Base-by-base conservation (phyloP, 2,797 vertebrate species). In the Fratercula arctica region DNA sequence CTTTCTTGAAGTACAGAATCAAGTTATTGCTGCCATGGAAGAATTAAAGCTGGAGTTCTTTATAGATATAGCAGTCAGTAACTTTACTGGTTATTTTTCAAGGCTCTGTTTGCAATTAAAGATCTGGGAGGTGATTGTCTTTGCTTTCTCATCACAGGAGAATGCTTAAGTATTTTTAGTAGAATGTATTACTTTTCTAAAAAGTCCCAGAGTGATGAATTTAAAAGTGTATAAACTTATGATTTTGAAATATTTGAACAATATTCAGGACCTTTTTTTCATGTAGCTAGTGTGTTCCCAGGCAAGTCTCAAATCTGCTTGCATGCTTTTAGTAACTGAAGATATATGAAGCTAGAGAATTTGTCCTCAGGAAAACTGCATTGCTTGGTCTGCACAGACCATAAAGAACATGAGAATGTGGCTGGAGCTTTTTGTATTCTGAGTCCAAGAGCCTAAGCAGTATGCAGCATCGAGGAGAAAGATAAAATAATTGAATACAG, bases 371-470 rank as follows among this genome's bases (percentile, higher is more conserved):
- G 70, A 84, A 95, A 85, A 68, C n/a, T 78, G 50, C 9, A 1
- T n/a, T 84, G 86, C 63, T 78, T 39, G 37, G 57, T 61, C 91
- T 77, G 89, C 85, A 77, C 86, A 93, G 67, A 21, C 84, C 88
- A 46, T 95, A 92, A 92, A 91, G 90, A 96, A 93, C 60, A 68
- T 19, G 94, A 96, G 92, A 95, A 82, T 79, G 90, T 93, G 84
- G 31, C 83, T 80, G 88, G 53, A 92, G 81, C 74, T 84, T 84
- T 95, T 45, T 70, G 56, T 85, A 0, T 64, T 70, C 70, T 14
- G 60, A 77, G 63, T 72, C 77, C 78, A 57, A 57, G 91, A 90
- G 64, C 72, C 60, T 83, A 45, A 85, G 78, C 41, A 43, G 33
- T 45, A 21, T 14, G 50, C 51, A 3, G 57, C 7, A 10, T 43